Conservation (phyloP, 2,888 invertebrate genomes). For the Aquatica leii region DNA sequence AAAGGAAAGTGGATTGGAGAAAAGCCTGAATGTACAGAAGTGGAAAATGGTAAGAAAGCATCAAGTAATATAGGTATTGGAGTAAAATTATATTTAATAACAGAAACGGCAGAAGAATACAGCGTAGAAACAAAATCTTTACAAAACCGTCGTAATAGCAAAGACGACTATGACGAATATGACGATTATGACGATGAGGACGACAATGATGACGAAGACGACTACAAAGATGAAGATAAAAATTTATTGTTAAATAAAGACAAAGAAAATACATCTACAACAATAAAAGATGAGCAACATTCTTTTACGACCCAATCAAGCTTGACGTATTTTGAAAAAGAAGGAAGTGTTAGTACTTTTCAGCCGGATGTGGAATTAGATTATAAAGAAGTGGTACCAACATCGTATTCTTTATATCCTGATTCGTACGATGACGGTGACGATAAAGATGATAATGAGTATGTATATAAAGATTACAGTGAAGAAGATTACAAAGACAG, state of each 20-base stretch:
- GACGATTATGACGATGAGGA: slow-evolving; percentile 55
- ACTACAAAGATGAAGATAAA: neutral
- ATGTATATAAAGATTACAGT: neutral
- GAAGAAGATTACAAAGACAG: slow-evolving; percentile 9
- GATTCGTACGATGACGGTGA: slow-evolving; percentile 56
- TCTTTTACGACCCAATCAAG: neutral
- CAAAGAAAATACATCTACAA: too few relatives aligned
- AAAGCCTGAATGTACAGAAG: slow-evolving; percentile 61
- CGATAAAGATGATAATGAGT: slow-evolving; percentile 13
- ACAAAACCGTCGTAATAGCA: neutral
- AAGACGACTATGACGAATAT: slow-evolving; percentile 56
- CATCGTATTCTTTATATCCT: neutral
- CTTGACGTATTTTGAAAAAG: neutral
- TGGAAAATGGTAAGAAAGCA: slow-evolving; percentile 21
- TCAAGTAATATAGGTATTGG: too few relatives aligned
- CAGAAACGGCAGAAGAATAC: slow-evolving; percentile 63
- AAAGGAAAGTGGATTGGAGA: slow-evolving; percentile 66
- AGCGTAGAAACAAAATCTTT: slow-evolving; percentile 61
- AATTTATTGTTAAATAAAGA: too few relatives aligned
- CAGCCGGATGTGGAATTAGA: neutral
- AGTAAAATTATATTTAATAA: too few relatives aligned
- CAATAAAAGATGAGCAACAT: too few relatives aligned
- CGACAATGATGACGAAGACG: slow-evolving; percentile 26
- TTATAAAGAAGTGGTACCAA: neutral
- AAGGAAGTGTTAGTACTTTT: too few relatives aligned